Base-by-base conservation (phyloP, 2,888 invertebrate species). In the Zygogramma bicolorata region DNA sequence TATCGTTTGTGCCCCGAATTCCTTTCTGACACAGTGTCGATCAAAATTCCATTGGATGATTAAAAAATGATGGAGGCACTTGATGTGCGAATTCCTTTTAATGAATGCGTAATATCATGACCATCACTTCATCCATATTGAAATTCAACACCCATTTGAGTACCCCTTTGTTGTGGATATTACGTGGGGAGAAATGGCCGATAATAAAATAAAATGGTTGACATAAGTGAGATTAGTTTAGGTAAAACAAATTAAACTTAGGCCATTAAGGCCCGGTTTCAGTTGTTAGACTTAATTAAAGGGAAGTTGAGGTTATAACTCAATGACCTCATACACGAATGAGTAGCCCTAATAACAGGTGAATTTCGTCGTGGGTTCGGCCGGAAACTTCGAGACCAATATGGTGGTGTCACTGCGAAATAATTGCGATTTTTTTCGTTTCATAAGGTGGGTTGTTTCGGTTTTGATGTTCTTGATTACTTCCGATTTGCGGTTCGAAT, bases 251-350 rank as follows among this genome's bases (percentile, higher is more conserved):
- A 71, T 67, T 71, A 71, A 71, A 71, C 71, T 71, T 71, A 59
- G 68, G 46, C 67, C 73, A 75, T 75, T 75, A 75, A 73, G 71
- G 71, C 66, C 73, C 70, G 59, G 68, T 73, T 70, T 66, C 69
- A 69, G 70, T 71, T 68, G 69, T 68, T 68, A 59, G 71, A 68
- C 73, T 73, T 75, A 73, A 73, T 70, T 73, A 63, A 53, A 65
- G 73, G 62, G 70, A 73, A 73, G 70, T 73, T 72, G 53, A 63
- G 69, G 67, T 67, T 65, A 63, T 62, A 69, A 60, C 66, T 68
- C 63, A 71, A 71, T 71, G 67, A 31, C 31, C 62, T 22, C 46
- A 71, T 46, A 58, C 57, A 58, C 62, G 68, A 70, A 67, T 66
- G 66, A 66, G 63, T 40, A 75, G 70, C 70, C 15, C 18, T 60